Percentiles rank a stretch among this genome's conserved stretches.
These are phyloP conservation scores for Coracopsis vasa DNA, from an alignment of 2,113 vertebrate species.

Conservation along the genomic window DNA sequence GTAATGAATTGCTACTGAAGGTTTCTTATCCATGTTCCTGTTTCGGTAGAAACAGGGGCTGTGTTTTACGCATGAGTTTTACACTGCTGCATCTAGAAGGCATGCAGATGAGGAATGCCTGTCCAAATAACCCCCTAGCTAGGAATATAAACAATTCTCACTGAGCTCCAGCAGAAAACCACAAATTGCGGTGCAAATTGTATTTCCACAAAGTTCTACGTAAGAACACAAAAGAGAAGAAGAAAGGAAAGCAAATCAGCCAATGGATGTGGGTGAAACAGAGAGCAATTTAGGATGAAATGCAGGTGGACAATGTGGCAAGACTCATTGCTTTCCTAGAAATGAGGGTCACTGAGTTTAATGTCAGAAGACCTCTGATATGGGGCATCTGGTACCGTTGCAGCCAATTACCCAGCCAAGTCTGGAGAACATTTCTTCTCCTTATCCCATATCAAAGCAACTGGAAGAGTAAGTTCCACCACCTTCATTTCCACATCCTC, in stretches of 20 bases:
- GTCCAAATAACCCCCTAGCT: background rate
- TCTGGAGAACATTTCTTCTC: background rate
- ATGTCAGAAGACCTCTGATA: background rate
- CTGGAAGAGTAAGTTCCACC: background rate
- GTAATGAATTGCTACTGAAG: background rate
- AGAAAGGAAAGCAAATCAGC: background rate
- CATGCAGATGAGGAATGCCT: background rate
- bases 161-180: background rate
- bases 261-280: background rate
- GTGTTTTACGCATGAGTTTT: slow-evolving; percentile 7
- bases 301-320: background rate
- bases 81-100: background rate
- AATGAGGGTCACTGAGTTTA: background rate
- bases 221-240: background rate
- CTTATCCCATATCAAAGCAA: background rate
- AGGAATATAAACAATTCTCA: background rate
- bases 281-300: background rate
- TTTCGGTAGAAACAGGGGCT: background rate
- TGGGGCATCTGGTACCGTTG: background rate
- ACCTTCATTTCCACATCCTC: background rate
- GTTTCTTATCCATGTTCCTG: background rate
- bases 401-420: background rate
- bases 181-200: background rate
- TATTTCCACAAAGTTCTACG: background rate
- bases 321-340: background rate